A percentile compares a stretch with the other conserved stretches of the same genome.
phyloP scores from a whole-genome alignment of 2,888 invertebrate genomes.

The Amphipyra tragopoginis region DNA sequence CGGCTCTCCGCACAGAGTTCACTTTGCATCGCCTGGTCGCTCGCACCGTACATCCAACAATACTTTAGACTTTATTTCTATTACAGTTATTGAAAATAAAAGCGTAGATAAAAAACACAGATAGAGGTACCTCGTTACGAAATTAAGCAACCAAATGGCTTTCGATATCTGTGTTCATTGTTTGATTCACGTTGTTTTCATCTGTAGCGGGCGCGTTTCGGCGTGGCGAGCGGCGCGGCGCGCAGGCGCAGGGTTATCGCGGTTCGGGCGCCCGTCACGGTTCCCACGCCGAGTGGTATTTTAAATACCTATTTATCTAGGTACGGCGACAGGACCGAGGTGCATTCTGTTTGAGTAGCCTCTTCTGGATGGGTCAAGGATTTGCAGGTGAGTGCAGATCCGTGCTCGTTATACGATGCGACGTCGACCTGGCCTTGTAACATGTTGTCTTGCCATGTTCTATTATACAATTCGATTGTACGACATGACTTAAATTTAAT shows the following conservation, averaged over 20 bases:
- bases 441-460: conserved; percentile 79
- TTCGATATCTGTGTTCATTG: conserved; percentile 83
- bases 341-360: conserved; percentile 86
- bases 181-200: conserved; percentile 78
- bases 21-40: conserved; percentile 50
- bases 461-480: conserved; percentile 77
- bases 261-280: conserved; percentile 82
- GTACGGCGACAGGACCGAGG: conserved; percentile 86
- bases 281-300: conserved; percentile 88
- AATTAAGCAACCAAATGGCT: conserved; percentile 86
- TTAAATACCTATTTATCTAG: conserved; percentile 88
- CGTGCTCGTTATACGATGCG: conserved; percentile 73
- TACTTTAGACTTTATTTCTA: conserved; percentile 74
- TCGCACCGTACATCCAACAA: conserved; percentile 59
- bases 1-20: conserved; percentile 42
- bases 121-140: conserved; percentile 81
- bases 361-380: conserved; percentile 90
- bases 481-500: conserved; percentile 59
- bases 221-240: conserved; percentile 70
- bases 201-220: conserved; percentile 53
- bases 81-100: conserved; percentile 84
- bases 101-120: conserved; percentile 82
- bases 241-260: conserved; percentile 77
- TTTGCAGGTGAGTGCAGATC: conserved; percentile 85
- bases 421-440: conserved; percentile 84